Conservation (phyloP, 2,797 vertebrate genomes). For the Hirundo rustica region DNA sequence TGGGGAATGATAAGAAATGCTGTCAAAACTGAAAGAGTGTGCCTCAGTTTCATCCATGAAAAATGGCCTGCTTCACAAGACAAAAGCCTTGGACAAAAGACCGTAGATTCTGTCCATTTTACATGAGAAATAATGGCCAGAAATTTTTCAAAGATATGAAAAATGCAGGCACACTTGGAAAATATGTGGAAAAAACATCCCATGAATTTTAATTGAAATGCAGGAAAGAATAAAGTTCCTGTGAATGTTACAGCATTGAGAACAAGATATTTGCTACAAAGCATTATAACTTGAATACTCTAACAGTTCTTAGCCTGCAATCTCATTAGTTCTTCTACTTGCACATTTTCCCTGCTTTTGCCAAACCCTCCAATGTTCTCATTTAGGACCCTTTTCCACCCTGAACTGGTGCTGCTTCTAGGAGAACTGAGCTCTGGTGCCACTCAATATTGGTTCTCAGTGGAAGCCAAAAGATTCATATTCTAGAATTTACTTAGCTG, state of each 20-base stretch:
- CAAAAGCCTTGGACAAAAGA: slow-evolving; percentile 65
- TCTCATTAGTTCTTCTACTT: slow-evolving; percentile 24
- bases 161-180: slow-evolving; percentile 26
- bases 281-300: neutral
- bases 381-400: neutral
- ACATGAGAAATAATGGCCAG: slow-evolving; percentile 51
- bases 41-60: slow-evolving; percentile 62
- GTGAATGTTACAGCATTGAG: neutral
- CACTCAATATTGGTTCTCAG: neutral
- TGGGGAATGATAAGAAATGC: slow-evolving; percentile 55
- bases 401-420: neutral
- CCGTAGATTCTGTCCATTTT: slow-evolving; percentile 28
- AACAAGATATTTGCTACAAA: slow-evolving; percentile 27
- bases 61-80: slow-evolving; percentile 58
- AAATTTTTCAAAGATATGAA: slow-evolving; percentile 51
- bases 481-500: neutral
- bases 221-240: slow-evolving; percentile 39
- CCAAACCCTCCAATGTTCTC: neutral
- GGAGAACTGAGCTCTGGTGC: neutral
- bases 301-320: neutral
- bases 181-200: slow-evolving; percentile 39
- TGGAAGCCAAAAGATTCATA: neutral
- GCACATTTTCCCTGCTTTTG: neutral
- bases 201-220: slow-evolving; percentile 56
- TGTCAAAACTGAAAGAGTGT: slow-evolving; percentile 42